Base-by-base conservation (phyloP, 2,113 vertebrate species). In the Nymphicus hollandicus region DNA sequence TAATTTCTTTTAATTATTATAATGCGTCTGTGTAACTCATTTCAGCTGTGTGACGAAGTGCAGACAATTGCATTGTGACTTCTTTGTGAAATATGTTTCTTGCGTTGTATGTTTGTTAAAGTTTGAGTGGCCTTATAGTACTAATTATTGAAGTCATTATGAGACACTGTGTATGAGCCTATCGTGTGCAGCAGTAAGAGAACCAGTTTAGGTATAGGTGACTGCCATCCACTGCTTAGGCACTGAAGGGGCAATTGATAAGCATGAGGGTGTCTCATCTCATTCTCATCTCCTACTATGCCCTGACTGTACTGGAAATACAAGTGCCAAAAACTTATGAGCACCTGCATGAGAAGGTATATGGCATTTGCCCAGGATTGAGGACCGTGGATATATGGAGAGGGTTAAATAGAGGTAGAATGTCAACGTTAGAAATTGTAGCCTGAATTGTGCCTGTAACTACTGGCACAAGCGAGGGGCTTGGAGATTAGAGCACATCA, bases 291-390 rank as follows among this genome's bases (percentile, higher is more conserved):
- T 69, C 28, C 72, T 76, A 23, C 6, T 43, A 31, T 87, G 7
- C 28, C 52, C 15, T 53, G 25, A 47, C 13, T 41, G 47, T 10
- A 47, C 33, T 47, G 3, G 0, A 88, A 90, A 41, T 4, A 31
- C 0, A 2, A 35, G 2, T 37, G 16, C 13, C n/a, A 46, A 61
- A 91, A 76, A 70, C 1, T 1, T 39, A 29, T 22, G 15, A 89
- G 11, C 25, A 53, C 23, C 35, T 81, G 28, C 0, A 0, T 52
- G 44, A 70, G 58, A 69, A 72, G 18, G 4, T 10, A 27, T 46
- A 14, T 20, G 29, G 12, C 1, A 0, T 29, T 12, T 35, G 43
- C 10, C 18, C 53, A 50, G 17, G 22, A 16, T 37, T 0, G 1
- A 70, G 35, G 43, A 46, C 5, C 46, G 14, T 20, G n/a, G 43